Base-by-base conservation (phyloP, 2,888 invertebrate species). In the Saturnia pavonia region DNA sequence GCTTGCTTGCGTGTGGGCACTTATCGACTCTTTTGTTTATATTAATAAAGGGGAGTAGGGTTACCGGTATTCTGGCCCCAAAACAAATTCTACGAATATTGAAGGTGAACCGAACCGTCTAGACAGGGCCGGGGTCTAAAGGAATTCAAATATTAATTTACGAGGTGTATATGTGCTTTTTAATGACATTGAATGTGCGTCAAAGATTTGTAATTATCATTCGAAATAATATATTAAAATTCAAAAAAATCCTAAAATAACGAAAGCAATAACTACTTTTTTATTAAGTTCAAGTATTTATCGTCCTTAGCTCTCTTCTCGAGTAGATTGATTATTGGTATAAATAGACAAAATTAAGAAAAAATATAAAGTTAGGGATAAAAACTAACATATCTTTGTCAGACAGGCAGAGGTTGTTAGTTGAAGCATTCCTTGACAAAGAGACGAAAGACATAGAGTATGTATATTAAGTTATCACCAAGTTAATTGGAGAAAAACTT, bases 11-110 rank as follows among this genome's bases (percentile, higher is more conserved):
- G 40, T 65, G 65, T 65, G 65, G 65, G 40, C 65, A 40, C n/a
- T 40, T 40, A 34, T 65, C 65, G 65, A 40, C 66, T 63, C 8
- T 71, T 73, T 75, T 74, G 69, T 69, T 69, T 68, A 68, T 43
- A 68, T 7, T 40, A 60, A 42, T 60, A 54, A 66, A 67, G 40
- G 25, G 65, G 65, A 34, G 65, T 65, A 40, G 57, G 25, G 27
- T 65, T 65, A 65, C 65, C 40, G 65, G 40, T n/a, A 34, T 65
- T 65, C 65, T 40, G 65, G 34, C 11, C 40, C 65, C 65, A 65
- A 65, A 65, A 65, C 65, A 65, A 63, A 27, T 65, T 40, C 65
- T 65, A 40, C 65, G 65, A 65, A 65, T n/a, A 40, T 8, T 40
- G 65, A 40, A 65, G 65, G 65, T 65, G 34, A 65, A 19, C 65